Percentiles rank a stretch among this genome's conserved stretches.
phyloP scores from a whole-genome alignment of 2,797 vertebrate species.

The Molossus molossus region DNA sequence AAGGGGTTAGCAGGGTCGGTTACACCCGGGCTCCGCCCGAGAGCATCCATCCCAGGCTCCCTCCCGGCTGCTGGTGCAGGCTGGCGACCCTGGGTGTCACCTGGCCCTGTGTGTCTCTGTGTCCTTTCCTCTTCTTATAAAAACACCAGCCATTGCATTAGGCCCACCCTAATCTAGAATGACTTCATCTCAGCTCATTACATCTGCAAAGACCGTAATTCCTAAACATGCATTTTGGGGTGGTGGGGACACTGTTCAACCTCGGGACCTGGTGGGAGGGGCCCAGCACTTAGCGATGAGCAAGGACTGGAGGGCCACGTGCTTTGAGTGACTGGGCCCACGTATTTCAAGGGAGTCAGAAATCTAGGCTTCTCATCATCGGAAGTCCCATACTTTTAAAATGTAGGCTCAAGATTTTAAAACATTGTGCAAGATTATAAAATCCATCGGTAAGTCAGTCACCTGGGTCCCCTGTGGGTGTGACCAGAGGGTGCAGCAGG shows the following conservation, averaged over 20 bases:
- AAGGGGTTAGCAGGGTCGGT: fast-evolving
- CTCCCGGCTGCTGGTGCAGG: background rate
- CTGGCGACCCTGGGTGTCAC: fast-evolving
- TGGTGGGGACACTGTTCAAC: background rate
- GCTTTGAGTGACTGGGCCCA: background rate
- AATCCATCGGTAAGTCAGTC: background rate
- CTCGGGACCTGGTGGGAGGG: background rate
- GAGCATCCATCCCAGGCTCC: background rate
- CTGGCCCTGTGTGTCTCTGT: background rate
- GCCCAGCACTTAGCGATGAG: background rate
- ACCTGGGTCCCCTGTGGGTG: background rate
- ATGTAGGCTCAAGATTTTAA: constrained; percentile 52
- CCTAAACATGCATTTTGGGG: background rate
- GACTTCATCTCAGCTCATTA: background rate
- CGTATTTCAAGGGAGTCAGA: background rate
- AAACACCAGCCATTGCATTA: background rate
- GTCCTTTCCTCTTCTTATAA: background rate
- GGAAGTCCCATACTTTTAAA: constrained; percentile 5
- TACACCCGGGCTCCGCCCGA: background rate
- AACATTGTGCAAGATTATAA: background rate
- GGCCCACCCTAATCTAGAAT: too few species aligned
- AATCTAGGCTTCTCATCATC: background rate
- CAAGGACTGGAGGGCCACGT: fast-evolving
- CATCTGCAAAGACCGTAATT: background rate
- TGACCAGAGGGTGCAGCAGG: background rate